Base-by-base conservation (phyloP, 2,113 vertebrate genomes). In the Epinephelus fuscoguttatus region DNA sequence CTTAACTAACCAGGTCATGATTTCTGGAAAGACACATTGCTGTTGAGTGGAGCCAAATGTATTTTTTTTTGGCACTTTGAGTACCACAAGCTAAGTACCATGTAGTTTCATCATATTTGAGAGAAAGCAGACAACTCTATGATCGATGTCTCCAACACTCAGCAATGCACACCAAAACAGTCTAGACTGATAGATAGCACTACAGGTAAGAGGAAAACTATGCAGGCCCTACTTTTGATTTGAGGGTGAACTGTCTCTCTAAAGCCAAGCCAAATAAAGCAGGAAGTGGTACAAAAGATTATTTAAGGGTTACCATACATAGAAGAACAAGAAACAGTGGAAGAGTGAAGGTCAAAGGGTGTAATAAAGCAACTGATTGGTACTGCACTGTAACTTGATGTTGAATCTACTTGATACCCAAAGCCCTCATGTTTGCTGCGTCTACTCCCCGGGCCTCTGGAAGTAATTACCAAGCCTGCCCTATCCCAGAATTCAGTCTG, bases 401-500 rank as follows among this genome's bases (percentile, higher is more conserved):
- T 83, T 63, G 78, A 70, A 85, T 84, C 74, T 69, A 14, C 74
- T 86, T 77, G 72, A 82, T 86, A 85, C 73, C 67, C 78, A 87
- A 80, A 87, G 82, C 72, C 60, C 70, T 89, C 70, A 42, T 84
- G 91, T 70, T 69, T 83, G 86, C 88, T 81, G 81, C 85, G 84
- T 82, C 78, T 73, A 70, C 86, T 91, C 88, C 70, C 73, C 62
- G 76, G 69, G 83, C 92, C 88, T 96, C 95, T 96, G 95, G 94
- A 96, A 95, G 94, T 95, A 94, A 96, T 96, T 96, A 95, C 91
- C 80, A 47, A 74, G 88, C 84, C 85, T 94, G 91, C 85, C 86
- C 91, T 90, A 87, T 94, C 92, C 94, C 94, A 94, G 94, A 93
- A 92, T 94, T 88, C 93, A 88, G 85, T 89, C 82, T 63, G 89